phyloP scores from a whole-genome alignment of 2,113 vertebrate species.

The Sceloporus undulatus region DNA sequence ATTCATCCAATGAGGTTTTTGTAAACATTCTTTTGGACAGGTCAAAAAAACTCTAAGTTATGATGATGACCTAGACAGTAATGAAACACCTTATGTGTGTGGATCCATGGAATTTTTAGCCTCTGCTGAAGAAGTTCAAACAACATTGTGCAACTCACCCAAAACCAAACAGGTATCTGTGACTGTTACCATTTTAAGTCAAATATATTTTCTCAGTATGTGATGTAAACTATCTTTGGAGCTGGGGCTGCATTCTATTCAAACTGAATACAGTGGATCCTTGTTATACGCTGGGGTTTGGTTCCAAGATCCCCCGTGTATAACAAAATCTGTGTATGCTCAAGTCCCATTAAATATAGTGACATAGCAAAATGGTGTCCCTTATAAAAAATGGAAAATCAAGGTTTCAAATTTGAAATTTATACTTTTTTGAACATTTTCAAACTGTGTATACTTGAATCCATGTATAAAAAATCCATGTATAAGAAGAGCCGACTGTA shows the following conservation, averaged over 20 bases:
- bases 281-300: no score
- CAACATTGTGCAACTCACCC: constrained; percentile 41
- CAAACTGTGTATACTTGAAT: no score
- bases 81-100: constrained; percentile 42
- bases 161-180: constrained; percentile 58
- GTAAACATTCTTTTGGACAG: constrained; percentile 64
- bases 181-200: neutral
- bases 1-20: neutral
- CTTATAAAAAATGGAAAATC: no score
- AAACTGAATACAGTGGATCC: no score
- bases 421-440: no score
- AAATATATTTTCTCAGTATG: neutral
- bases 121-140: constrained; percentile 62
- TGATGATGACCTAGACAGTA: constrained; percentile 70
- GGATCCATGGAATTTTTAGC: constrained; percentile 77
- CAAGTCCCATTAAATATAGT: no score
- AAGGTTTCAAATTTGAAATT: no score
- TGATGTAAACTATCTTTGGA: neutral
- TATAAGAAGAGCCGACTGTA: neutral
- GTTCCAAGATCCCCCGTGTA: no score
- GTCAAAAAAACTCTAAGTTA: constrained; percentile 66
- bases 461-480: no score
- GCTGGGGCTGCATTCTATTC: neutral
- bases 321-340: no score
- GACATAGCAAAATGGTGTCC: no score